Conservation (phyloP, 1,140 invertebrate genomes). For the Parasteatoda tepidariorum region DNA sequence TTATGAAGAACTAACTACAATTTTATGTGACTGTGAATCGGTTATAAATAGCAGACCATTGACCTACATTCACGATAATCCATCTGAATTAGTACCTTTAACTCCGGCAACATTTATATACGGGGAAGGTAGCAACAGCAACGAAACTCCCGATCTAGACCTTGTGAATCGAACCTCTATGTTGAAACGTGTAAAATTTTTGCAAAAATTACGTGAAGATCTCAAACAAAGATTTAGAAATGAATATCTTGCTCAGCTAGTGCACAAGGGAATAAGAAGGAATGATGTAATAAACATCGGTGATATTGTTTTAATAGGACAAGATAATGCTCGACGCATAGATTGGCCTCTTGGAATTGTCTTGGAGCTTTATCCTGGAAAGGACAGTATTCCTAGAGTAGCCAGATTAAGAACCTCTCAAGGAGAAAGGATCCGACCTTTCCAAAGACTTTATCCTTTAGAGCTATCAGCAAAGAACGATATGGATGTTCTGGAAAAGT, state of each 20-base stretch:
- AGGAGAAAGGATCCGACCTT: neutral
- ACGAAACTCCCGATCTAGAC: neutral
- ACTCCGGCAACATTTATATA: neutral
- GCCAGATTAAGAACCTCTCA: neutral
- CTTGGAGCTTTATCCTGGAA: neutral
- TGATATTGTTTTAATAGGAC: neutral
- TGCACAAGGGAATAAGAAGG: neutral
- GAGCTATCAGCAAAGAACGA: neutral
- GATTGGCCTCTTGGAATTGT: neutral
- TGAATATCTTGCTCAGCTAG: neutral
- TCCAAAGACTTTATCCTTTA: slow-evolving; percentile 25
- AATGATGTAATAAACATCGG: neutral
- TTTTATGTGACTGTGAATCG: slow-evolving; percentile 62
- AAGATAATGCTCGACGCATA: neutral
- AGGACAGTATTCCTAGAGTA: neutral
- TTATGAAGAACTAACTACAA: slow-evolving; percentile 62
- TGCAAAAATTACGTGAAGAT: neutral
- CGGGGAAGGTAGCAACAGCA: neutral
- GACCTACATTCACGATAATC: neutral
- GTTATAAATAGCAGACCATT: slow-evolving; percentile 61
- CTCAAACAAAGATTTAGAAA: slow-evolving; percentile 11
- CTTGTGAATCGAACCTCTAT: neutral
- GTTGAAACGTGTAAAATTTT: neutral
- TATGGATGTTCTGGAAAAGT: neutral
- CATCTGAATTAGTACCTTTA: neutral